Percentiles rank a stretch among this genome's conserved stretches.
Evolutionary conservation across 2,888 invertebrate genomes (phyloP).

Genomic region (Synanthedon andrenaeformis): DNA sequence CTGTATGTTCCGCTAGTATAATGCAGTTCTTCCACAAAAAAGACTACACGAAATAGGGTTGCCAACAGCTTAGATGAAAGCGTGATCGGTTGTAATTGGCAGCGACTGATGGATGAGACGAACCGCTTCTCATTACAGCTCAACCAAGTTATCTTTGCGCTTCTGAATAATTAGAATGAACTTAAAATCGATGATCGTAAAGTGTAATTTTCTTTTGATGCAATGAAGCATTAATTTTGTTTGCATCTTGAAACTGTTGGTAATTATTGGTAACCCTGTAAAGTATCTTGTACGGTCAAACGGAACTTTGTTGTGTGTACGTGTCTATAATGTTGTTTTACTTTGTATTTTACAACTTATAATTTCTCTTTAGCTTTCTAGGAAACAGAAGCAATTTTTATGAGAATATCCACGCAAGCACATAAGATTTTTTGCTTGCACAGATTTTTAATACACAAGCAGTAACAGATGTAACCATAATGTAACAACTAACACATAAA

Average conservation of each 20-base stretch:
- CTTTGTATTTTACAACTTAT: neutral
- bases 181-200: neutral
- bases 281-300: slow-evolving; percentile 16
- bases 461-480: too few relatives aligned
- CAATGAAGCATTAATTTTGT: neutral
- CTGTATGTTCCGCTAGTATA: too few relatives aligned
- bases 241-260: slow-evolving; percentile 15
- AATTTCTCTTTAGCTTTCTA: neutral
- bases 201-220: neutral
- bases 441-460: too few relatives aligned
- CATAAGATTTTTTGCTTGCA: too few relatives aligned
- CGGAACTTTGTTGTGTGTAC: slow-evolving; percentile 12
- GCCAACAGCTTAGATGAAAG: slow-evolving; percentile 37
- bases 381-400: too few relatives aligned
- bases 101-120: slow-evolving; percentile 36
- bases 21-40: slow-evolving; percentile 14
- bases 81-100: slow-evolving; percentile 63
- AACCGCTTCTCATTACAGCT: slow-evolving; percentile 20
- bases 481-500: too few relatives aligned
- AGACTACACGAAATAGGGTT: slow-evolving; percentile 42
- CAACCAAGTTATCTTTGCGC: slow-evolving; percentile 17
- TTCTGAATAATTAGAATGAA: neutral
- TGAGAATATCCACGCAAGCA: too few relatives aligned
- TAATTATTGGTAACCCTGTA: slow-evolving; percentile 27
- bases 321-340: neutral